These are phyloP conservation scores for Etheostoma perlongum DNA, from an alignment of 2,797 vertebrate species.

Conservation along the genomic window DNA sequence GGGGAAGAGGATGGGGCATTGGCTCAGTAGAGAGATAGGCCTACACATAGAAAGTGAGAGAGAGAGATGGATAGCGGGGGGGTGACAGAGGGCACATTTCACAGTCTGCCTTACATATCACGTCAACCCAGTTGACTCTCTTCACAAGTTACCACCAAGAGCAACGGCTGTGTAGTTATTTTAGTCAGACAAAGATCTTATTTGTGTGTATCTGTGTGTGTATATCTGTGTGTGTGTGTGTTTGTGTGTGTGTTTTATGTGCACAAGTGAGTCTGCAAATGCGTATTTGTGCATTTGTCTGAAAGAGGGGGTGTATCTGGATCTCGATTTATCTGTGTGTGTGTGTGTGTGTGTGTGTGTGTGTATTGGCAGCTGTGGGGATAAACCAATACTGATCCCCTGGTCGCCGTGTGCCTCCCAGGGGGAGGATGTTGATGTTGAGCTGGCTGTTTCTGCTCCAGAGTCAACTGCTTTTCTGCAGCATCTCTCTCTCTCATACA, in stretches of 20 bases:
- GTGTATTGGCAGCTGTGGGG: constrained; percentile 77
- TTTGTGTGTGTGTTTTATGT: constrained; percentile 19
- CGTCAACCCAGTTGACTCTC: constrained; percentile 56
- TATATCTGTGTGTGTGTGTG: constrained; percentile 17
- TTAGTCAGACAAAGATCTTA: constrained; percentile 33
- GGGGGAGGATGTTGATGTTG: constrained; percentile 84
- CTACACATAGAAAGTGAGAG: not conserved
- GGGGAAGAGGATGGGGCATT: too few species aligned
- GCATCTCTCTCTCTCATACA: constrained; percentile 69
- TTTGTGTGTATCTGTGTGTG: constrained; percentile 10
- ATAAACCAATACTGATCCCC: constrained; percentile 83
- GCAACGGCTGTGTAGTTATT: constrained; percentile 48
- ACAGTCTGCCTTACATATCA: constrained; percentile 67
- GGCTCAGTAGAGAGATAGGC: too few species aligned
- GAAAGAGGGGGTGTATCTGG: constrained; percentile 54
- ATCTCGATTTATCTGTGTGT: constrained; percentile 39
- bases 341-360: constrained; percentile 29
- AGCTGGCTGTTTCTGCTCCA: constrained; percentile 78
- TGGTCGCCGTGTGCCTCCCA: constrained; percentile 78
- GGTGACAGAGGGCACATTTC: constrained; percentile 66
- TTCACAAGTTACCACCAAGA: constrained; percentile 70
- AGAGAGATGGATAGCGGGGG: constrained; percentile 39
- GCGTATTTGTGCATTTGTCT: constrained; percentile 46
- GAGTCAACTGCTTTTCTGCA: constrained; percentile 76
- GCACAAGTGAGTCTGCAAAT: constrained; percentile 11